Evolutionary conservation across 2,888 invertebrate genomes (phyloP), one percentile per base, ranked within the genome.

Genomic region (Athetis lepigone): DNA sequence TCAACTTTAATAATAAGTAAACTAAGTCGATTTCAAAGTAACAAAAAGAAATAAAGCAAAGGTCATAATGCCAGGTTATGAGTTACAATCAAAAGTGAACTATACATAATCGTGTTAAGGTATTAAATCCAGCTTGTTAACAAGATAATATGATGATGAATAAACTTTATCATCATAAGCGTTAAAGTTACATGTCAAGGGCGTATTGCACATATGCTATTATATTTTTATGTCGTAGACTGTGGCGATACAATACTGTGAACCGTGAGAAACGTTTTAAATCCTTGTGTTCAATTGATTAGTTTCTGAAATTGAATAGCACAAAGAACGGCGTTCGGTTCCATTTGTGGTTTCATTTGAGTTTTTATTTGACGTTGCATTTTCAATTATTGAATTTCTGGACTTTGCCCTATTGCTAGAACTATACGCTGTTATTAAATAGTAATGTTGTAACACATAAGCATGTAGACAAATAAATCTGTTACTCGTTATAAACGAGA

Each of bases 151-250:
- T 66, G 50, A 23, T 47, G 40, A 71, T 52, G 52, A 46, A 71
- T 62, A 29, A n/a, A 66, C 49, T 33, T 67, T 70, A 73, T 47
- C 60, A 61, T 47, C 57, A 61, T 64, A 56, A 36, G 51, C 25
- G 36, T 46, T 43, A 52, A 40, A 56, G 21, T 52, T 51, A 33
- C 74, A 61, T 64, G 79, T 72, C 78, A 77, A 80, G 75, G 75
- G 46, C 51, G 45, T 23, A 59, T 72, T 80, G 74, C 66, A 76
- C 47, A 56, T 46, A 52, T 50, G 59, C 46, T 52, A 67, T 63
- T 62, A 56, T 57, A 49, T 55, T 64, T 65, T 51, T 74, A 60
- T 55, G 52, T 61, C 42, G 42, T 29, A 45, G 23, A 52, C 47
- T 40, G 40, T 27, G 23, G 46, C 51, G 19, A 50, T 67, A 66